phyloP scores from a whole-genome alignment of 2,888 invertebrate species.

The Homarus gammarus region DNA sequence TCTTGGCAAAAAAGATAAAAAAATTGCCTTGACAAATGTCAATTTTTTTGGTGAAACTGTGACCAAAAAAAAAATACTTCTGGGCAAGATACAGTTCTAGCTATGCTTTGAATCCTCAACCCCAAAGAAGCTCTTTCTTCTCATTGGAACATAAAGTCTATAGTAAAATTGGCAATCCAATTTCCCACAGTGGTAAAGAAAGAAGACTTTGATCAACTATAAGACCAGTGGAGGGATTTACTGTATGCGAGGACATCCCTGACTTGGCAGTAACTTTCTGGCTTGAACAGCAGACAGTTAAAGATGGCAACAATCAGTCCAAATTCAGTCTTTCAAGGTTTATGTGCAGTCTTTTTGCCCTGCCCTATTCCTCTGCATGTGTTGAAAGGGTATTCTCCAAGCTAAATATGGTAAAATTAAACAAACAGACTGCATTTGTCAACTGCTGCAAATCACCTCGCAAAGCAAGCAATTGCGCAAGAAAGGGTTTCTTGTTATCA shows the following conservation, averaged over 20 bases:
- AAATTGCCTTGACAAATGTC: not conserved
- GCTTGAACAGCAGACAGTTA: conserved; percentile 28
- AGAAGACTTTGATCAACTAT: conserved; percentile 43
- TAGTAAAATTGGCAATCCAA: conserved; percentile 28
- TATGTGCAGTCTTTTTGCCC: conserved; percentile 37
- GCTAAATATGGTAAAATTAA: conserved; percentile 24
- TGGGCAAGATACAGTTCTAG: conserved; percentile 5
- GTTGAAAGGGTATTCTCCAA: conserved; percentile 42
- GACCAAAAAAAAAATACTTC: conserved; percentile 24
- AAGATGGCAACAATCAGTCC: conserved; percentile 26
- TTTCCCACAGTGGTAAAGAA: conserved; percentile 33
- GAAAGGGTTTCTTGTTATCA: conserved; percentile 17
- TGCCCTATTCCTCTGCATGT: conserved; percentile 52
- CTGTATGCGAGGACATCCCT: conserved; percentile 28
- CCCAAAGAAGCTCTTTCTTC: conserved; percentile 33
- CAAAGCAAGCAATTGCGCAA: conserved; percentile 1
- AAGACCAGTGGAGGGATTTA: conserved; percentile 52
- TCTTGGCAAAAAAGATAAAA: not conserved
- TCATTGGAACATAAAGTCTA: conserved; percentile 8
- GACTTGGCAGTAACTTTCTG: conserved; percentile 39
- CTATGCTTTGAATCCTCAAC: conserved; percentile 1
- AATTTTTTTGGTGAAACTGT: not conserved
- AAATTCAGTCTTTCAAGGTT: conserved; percentile 43
- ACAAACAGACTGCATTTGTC: conserved; percentile 1
- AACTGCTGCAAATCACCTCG: no score